Base-by-base conservation (phyloP, 2,797 vertebrate genomes). In the Poeciliopsis turneri region DNA sequence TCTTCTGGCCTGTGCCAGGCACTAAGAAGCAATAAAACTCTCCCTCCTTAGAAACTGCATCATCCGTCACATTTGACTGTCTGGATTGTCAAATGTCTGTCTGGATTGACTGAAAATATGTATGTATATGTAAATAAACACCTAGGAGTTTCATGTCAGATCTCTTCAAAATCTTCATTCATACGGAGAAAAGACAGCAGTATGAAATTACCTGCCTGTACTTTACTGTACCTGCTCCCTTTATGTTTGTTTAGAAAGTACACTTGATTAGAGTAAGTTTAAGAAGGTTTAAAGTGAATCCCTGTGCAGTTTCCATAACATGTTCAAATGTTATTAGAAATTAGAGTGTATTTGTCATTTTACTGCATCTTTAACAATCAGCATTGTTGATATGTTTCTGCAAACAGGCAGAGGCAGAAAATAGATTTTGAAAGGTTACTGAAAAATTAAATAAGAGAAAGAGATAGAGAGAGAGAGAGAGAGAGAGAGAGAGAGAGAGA, bases 171-270 rank as follows among this genome's bases (percentile, higher is more conserved):
- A 72, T 55, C 47, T 47, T 3, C 46, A 84, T n/a, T 74, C 74
- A 76, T 25, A 81, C 68, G 59, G 25, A 20, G 71, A 74, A 83
- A 82, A 28, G 51, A 39, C 68, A 72, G 78, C 23, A 23, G 18
- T 66, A 9, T 66, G 11, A 61, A 79, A 53, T 64, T 8, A 47
- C 75, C 71, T 39, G 3, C 45, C 69, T 53, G 72, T 25, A 69
- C 47, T 23, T 69, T 25, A 64, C 45, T n/a, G 77, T 47, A 61
- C 28, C 28, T 33, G 57, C 57, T 61, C 25, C 57, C 1, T 15
- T 61, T 4, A 61, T 30, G 28, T 59, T 13, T 28, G n/a, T n/a
- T 57, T 11, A 13, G 55, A 57, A 57, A n/a, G 57, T 30, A 59
- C 55, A 30, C 28, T 12, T n/a, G 55, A 28, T 59, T 12, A 59